Evolutionary conservation across 2,797 vertebrate genomes (phyloP), one percentile per base, ranked within the genome.

Genomic region (Cossypha polioptera): DNA sequence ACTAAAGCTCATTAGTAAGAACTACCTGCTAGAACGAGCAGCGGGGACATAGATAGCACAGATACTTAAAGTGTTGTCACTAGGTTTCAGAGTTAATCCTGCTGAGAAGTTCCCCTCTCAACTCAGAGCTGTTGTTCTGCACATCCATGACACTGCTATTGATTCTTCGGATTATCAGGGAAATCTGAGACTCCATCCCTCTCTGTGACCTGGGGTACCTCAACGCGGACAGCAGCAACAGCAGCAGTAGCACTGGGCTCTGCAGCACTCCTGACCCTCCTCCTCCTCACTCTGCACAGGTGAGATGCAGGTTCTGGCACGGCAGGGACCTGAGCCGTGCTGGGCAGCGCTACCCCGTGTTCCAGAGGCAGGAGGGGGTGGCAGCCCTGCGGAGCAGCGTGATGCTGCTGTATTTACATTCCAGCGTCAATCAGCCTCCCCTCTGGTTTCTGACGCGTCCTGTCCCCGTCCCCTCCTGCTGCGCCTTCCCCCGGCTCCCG

Each of bases 391-490:
- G 5, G 81, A 82, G 79, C 73, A 65, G n/a, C 1, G 1, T 40
- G 66, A 59, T 3, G 29, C 57, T 73, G 85, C 66, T 3, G 11
- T 97, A 91, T 96, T 97, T 96, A 96, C 94, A 95, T 96, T 94
- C 94, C 94, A 86, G 29, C 0, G 0, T 20, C 74, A 95, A 86
- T 25, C 48, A 68, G 62, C 79, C 93, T 94, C 90, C 88, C 59
- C 45, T 72, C 94, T 84, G 25, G 3, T 80, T 82, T 76, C 78
- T 68, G 65, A 19, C 1, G 5, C 4, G 59, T 81, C 57, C 66
- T 31, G 55, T 77, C 80, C 75, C 59, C 0, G 1, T 86, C 45
- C 65, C 35, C 83, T 96, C 95, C 94, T 35, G 90, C 92, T 63
- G 90, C 2, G n/a, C 6, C 1, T 51, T 92, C 50, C 75, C 69